Base-by-base conservation (phyloP, 2,888 invertebrate species). In the Phlogophora meticulosa region DNA sequence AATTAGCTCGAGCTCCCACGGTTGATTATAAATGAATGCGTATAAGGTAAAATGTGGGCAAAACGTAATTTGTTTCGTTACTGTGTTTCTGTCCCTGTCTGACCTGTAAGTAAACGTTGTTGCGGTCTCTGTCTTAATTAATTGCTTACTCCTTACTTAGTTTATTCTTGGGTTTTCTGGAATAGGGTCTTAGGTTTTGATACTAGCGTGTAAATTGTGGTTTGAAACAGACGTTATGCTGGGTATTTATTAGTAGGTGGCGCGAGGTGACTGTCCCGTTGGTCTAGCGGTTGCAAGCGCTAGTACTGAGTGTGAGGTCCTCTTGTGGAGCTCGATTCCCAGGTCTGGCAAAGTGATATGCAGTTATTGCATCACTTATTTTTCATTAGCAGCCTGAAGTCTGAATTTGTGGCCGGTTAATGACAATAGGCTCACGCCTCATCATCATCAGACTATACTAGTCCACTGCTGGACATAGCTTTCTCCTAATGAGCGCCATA, bases 1-100 rank as follows among this genome's bases (percentile, higher is more conserved):
- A 65, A 77, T 81, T 77, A 74, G 71, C 51, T 61, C 69, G 65
- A 74, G 43, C 20, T 20, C 49, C 46, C 60, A 64, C 62, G 52
- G 49, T 65, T 69, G 66, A 78, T 82, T 80, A 71, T 67, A 79
- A 75, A 79, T 75, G 66, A 72, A 72, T 69, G 62, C 66, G 68
- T 69, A 63, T 68, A 64, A 72, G 68, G 63, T 61, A 77, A 67
- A 72, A 46, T 66, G 62, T 53, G 46, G 43, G 65, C 24, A 53
- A 77, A 79, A 69, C 55, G 45, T 70, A 57, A 72, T 76, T 65
- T 71, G 56, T 71, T 56, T 51, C 55, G 45, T 55, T 56, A 57
- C 43, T 51, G 13, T 24, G 20, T n/a, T 38, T 20, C 24, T 43
- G 48, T 72, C 71, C 46, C 62, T 52, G 49, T 81, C 63, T 68